phyloP scores from a whole-genome alignment of 92 coral and sea anemone species.

The Phenganax subtilis region DNA sequence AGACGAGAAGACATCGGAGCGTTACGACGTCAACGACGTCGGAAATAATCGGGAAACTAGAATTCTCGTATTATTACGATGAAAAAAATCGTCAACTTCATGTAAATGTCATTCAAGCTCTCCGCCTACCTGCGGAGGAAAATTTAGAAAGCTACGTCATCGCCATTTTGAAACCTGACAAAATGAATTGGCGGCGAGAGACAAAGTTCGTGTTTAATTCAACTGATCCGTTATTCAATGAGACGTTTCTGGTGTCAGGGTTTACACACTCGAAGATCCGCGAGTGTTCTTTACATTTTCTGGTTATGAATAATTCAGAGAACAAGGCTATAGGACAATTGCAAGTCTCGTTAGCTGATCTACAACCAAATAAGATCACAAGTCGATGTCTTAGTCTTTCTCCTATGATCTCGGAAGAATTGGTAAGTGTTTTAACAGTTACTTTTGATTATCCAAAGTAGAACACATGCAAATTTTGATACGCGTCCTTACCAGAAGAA shows the following conservation, averaged over 20 bases:
- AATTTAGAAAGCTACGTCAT: conserved; percentile 40
- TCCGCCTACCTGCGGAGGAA: conserved; percentile 38
- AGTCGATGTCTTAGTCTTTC: conserved; percentile 47
- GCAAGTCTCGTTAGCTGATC: conserved; percentile 55
- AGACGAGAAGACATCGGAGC: not conserved
- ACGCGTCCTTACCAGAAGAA: too few relatives aligned
- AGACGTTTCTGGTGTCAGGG: conserved; percentile 58
- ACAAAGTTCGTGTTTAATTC: conserved; percentile 49
- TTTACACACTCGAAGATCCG: conserved; percentile 57
- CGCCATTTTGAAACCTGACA: conserved; percentile 51
- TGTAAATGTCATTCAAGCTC: conserved; percentile 54
- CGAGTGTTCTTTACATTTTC: conserved; percentile 55
- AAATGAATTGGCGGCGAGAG: conserved; percentile 60
- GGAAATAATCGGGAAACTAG: conserved; percentile 56
- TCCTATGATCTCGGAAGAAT: conserved; percentile 40
- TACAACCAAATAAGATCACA: conserved; percentile 59
- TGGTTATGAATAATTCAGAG: conserved; percentile 56
- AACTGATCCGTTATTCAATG: conserved; percentile 66
- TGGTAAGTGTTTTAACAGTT: conserved; percentile 3
- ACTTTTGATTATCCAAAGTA: too few relatives aligned
- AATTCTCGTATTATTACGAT: conserved; percentile 67
- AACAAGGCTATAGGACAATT: conserved; percentile 64
- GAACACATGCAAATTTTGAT: too few relatives aligned
- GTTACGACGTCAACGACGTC: not conserved
- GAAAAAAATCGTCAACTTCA: conserved; percentile 59